These are phyloP conservation scores for Lerista edwardsae DNA, from an alignment of 2,797 vertebrate genomes.

Conservation along the genomic window DNA sequence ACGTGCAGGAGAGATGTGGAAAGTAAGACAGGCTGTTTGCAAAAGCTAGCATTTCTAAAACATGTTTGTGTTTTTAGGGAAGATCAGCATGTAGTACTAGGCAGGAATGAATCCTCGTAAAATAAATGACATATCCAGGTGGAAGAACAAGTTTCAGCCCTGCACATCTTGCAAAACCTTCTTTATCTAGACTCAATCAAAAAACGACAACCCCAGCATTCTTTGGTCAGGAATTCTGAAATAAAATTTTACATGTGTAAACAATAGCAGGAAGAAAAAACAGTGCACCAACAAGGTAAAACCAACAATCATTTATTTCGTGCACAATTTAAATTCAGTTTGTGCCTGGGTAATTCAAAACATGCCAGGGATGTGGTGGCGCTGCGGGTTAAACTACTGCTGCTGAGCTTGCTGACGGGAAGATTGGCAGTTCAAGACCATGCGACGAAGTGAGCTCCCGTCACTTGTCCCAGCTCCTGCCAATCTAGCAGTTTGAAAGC, in stretches of 20 bases:
- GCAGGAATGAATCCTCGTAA: slow-evolving; percentile 13
- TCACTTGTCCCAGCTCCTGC: too few species aligned
- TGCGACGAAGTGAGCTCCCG: too few species aligned
- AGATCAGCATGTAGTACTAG: neutral
- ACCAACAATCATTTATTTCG: neutral
- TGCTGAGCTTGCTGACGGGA: too few species aligned
- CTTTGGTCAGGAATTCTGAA: slow-evolving; percentile 22
- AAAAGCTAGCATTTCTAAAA: neutral
- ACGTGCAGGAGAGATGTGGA: slow-evolving; percentile 26
- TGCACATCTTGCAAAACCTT: neutral
- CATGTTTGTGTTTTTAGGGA: neutral
- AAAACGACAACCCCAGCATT: neutral
- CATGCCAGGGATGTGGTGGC: too few species aligned
- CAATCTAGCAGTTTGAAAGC: too few species aligned
- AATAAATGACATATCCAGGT: neutral
- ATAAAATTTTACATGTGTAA: slow-evolving; percentile 28
- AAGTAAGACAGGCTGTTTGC: neutral
- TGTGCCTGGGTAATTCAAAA: neutral
- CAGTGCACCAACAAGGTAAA: neutral
- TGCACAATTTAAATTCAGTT: slow-evolving; percentile 35
- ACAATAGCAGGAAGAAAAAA: neutral
- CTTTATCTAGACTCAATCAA: slow-evolving; percentile 22
- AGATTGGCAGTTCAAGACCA: too few species aligned
- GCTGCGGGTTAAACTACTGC: too few species aligned
- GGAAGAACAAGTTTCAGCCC: neutral